These are phyloP conservation scores for Metopia argyrocephala DNA, from an alignment of 2,888 invertebrate species.

Conservation along the genomic window DNA sequence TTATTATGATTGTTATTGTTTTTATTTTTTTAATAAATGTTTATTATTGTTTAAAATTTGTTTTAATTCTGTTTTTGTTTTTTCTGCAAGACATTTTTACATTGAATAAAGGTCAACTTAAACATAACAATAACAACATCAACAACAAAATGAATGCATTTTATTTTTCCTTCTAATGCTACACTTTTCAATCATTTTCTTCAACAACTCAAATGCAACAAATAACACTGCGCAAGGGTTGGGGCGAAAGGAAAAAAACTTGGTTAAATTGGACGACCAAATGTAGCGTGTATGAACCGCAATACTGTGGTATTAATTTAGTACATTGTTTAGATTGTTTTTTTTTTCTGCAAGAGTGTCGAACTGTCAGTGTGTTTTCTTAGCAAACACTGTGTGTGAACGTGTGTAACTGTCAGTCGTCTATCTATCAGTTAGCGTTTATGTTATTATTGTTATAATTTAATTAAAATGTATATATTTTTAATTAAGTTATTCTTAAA, in stretches of 20 bases:
- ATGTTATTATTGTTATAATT: conserved; percentile 55
- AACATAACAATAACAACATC: conserved; percentile 31
- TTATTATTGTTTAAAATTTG: conserved; percentile 26
- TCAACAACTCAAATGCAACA: no score
- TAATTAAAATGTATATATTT: conserved; percentile 59
- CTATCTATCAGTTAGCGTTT: background rate
- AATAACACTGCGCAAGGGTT: no score
- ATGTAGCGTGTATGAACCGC: no score
- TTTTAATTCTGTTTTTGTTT: conserved; percentile 21
- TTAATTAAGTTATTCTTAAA: conserved; percentile 61
- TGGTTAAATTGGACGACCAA: no score
- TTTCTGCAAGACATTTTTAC: conserved; percentile 47
- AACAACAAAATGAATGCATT: conserved; percentile 18
- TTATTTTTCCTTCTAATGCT: background rate
- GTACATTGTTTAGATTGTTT: background rate
- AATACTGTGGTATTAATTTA: no score
- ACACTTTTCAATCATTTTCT: background rate
- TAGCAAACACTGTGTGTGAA: background rate
- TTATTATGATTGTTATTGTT: conserved; percentile 21
- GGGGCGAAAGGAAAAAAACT: no score
- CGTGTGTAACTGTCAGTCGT: conserved; percentile 2
- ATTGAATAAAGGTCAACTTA: conserved; percentile 62
- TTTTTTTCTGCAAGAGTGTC: conserved; percentile 1
- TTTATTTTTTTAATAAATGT: conserved; percentile 29
- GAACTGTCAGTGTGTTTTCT: conserved; percentile 37